These are phyloP conservation scores for Antigone vipio DNA, from an alignment of 2,113 vertebrate genomes.

Conservation along the genomic window DNA sequence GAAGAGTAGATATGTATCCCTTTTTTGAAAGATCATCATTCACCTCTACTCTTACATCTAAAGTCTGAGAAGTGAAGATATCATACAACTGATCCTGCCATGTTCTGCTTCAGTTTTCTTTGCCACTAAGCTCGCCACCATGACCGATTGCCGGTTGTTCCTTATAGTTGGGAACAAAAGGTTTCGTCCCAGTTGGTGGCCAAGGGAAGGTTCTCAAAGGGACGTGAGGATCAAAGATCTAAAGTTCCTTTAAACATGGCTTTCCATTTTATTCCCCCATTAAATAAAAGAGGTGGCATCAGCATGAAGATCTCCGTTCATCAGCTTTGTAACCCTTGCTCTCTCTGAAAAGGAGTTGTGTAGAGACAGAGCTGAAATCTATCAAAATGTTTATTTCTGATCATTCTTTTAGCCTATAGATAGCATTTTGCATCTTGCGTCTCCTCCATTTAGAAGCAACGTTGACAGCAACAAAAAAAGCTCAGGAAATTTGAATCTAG, in stretches of 20 bases:
- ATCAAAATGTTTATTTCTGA: not conserved
- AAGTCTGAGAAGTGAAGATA: not conserved
- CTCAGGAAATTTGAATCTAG: not conserved
- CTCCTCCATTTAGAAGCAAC: not conserved
- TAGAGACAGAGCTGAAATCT: not conserved
- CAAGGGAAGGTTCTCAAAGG: not conserved
- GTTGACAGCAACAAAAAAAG: not conserved
- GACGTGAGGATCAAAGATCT: not conserved
- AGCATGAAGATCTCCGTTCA: not conserved
- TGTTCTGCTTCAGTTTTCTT: not conserved
- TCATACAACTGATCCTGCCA: not conserved
- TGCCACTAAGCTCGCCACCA: not conserved
- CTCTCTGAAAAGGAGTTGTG: accelerated
- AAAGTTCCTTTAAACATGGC: not conserved
- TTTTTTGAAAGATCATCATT: not conserved
- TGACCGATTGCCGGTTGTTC: not conserved
- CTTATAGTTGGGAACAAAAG: not conserved
- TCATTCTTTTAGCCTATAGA: not conserved
- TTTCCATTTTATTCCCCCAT: not conserved
- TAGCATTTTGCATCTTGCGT: not conserved
- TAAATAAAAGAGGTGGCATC: not conserved
- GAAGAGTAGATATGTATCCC: not conserved
- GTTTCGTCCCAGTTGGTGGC: not conserved
- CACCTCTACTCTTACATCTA: not conserved
- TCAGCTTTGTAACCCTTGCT: not conserved